Evolutionary conservation across 2,797 vertebrate species (phyloP).

Genomic region (Sebastes iracundus): DNA sequence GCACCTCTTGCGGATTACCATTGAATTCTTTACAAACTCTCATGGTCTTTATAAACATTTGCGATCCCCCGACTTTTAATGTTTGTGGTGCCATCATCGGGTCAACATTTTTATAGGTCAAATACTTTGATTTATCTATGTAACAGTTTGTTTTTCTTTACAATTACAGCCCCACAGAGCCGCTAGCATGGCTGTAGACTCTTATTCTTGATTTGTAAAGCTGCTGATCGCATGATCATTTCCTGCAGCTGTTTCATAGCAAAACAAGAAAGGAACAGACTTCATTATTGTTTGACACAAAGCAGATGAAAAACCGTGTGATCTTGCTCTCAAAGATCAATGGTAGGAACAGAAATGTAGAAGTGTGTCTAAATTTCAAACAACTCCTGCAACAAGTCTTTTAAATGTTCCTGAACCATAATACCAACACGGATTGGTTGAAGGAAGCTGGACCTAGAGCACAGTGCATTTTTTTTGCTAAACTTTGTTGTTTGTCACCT

Average conservation of each 20-base stretch:
- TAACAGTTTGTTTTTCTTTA: background rate
- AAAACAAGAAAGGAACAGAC: background rate
- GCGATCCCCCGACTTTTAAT: background rate
- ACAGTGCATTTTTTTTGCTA: background rate
- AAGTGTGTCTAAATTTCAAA: background rate
- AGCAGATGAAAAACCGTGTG: conserved; percentile 2
- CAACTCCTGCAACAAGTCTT: conserved; percentile 3
- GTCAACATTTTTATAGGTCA: background rate
- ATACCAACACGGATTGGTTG: background rate
- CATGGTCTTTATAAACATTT: background rate
- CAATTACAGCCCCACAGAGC: background rate
- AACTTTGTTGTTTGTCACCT: conserved; percentile 3
- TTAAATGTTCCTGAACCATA: background rate
- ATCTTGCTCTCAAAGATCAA: background rate
- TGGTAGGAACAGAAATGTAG: conserved; percentile 2
- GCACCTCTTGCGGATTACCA: background rate
- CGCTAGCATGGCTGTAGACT: background rate
- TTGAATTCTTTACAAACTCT: background rate
- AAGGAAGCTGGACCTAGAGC: background rate
- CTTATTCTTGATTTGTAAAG: background rate
- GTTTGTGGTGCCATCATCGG: background rate
- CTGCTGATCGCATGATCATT: background rate
- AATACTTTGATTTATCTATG: background rate
- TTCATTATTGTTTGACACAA: conserved; percentile 3
- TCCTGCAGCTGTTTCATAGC: background rate